phyloP scores from a whole-genome alignment of 2,797 vertebrate genomes.

The Semaprochilodus insignis region DNA sequence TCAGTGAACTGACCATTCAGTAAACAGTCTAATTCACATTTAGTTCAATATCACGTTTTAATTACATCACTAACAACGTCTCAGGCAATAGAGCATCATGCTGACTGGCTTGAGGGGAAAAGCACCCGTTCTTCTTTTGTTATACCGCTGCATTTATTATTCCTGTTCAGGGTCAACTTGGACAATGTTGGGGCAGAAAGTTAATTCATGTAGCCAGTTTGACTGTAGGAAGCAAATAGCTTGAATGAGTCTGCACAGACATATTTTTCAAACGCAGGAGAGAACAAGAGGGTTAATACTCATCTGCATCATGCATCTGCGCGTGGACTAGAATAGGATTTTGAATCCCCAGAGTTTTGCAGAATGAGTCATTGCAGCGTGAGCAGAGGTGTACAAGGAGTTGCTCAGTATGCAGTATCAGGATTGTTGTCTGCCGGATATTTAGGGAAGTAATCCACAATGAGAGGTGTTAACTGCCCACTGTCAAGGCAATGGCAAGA shows the following conservation, averaged over 20 bases:
- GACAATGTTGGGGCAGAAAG: background rate
- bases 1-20: background rate
- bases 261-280: background rate
- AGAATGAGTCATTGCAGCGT: background rate
- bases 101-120: background rate
- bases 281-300: background rate
- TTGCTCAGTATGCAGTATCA: background rate
- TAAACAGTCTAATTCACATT: background rate
- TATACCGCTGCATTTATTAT: background rate
- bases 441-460: background rate
- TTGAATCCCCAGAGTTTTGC: background rate
- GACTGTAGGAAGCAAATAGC: background rate
- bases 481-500: too few species aligned
- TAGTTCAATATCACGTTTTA: background rate
- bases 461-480: too few species aligned
- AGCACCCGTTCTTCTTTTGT: background rate
- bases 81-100: background rate
- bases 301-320: constrained; percentile 2
- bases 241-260: background rate
- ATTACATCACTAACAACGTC: background rate
- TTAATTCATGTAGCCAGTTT: background rate
- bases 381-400: background rate
- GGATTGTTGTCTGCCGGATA: constrained; percentile 6
- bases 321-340: constrained; percentile 5
- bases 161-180: background rate